Evolutionary conservation across 2,797 vertebrate genomes (phyloP), one percentile per base, ranked within the genome.

Genomic region (Psittacula echo): DNA sequence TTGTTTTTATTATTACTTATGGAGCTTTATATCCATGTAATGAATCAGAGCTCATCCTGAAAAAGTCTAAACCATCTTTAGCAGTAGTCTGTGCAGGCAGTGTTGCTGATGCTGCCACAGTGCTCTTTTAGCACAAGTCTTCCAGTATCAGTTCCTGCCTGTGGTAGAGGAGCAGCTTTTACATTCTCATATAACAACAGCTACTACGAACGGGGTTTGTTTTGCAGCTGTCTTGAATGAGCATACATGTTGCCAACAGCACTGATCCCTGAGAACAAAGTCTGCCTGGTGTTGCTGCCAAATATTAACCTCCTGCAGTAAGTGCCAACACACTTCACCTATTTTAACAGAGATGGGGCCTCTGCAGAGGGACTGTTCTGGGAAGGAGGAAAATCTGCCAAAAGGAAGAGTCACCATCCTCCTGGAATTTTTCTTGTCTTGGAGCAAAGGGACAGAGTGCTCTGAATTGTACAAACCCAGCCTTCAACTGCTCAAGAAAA

Each of bases 161-260:
- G 58, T 66, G 67, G 41, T 78, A 72, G 81, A 42, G 65, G 30
- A 93, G 68, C 45, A 90, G 61, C 71, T 79, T 87, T 82, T 56
- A 54, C 51, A 56, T 65, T 86, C 74, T 77, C 64, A 26, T 23
- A 67, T 77, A 91, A 86, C 44, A 82, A 83, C 78, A 86, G 65
- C 74, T 80, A 91, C 44, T 3, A 2, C 81, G 87, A 92, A 54
- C 10, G 2, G 47, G 37, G 34, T 39, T 94, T 95, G 85, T 94
- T 96, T 93, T 95, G 84, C 89, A 93, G 75, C 44, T 88, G 93
- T 93, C 87, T 68, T 88, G 85, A 95, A 86, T 85, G 85, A 85
- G 79, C 17, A 13, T 9, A 13, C 65, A 68, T 15, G 47, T 34
- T 96, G 90, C 91, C 91, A 95, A 70, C 78, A 81, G 32, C 70